Conservation (phyloP, 35 echinoderm and acorn worm species). For the Eucidaris tribuloides region DNA sequence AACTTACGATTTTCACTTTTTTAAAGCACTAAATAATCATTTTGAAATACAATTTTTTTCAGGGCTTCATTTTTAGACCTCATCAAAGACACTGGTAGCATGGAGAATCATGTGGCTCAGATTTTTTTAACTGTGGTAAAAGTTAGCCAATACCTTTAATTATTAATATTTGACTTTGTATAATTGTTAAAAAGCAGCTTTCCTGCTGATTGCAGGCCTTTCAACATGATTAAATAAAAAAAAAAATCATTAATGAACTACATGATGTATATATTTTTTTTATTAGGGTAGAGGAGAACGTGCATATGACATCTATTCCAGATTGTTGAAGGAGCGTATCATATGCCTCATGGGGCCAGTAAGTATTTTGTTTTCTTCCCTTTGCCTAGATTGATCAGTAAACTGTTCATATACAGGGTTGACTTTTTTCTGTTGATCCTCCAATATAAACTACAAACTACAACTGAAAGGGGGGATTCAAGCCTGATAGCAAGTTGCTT, state of each 20-base stretch:
- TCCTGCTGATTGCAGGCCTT: not conserved
- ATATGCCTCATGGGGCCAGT: conserved; percentile 93
- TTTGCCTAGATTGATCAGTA: not conserved
- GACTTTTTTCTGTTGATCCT: no score
- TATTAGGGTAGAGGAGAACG: conserved; percentile 84
- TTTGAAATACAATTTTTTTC: no score
- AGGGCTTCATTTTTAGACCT: no score
- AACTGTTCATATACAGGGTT: no score
- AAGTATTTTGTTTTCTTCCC: conserved; percentile 25
- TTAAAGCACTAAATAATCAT: no score
- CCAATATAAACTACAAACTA: no score
- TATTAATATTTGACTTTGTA: not conserved
- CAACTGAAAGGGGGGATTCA: no score
- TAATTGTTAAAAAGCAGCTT: not conserved
- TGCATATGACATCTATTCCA: conserved; percentile 95
- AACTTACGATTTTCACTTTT: no score
- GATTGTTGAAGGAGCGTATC: conserved; percentile 88
- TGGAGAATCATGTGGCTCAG: not conserved
- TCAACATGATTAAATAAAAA: not conserved
- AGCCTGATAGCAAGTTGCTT: no score
- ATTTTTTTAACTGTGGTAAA: not conserved
- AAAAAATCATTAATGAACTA: not conserved
- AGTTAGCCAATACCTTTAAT: not conserved
- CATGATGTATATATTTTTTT: not conserved
- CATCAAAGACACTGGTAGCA: not conserved